Evolutionary conservation across 2,888 invertebrate genomes (phyloP).

Genomic region (Cylindroiulus punctatus): DNA sequence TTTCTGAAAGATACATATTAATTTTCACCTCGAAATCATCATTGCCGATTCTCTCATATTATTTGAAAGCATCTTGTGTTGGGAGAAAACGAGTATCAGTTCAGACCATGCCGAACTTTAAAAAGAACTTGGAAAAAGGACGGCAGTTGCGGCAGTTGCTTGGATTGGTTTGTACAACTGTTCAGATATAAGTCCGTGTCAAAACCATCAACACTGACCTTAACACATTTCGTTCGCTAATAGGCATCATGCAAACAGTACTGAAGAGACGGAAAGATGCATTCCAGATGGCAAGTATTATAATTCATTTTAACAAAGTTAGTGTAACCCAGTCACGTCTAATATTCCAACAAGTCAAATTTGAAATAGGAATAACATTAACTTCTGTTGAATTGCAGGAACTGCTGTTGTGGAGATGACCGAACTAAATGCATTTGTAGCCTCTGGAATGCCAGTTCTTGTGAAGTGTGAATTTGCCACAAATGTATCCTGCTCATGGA

Average conservation of each 20-base stretch:
- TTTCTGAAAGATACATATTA: no score
- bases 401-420: neutral
- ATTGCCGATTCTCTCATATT: no score
- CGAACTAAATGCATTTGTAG: neutral
- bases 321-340: no score
- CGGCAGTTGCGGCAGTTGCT: neutral
- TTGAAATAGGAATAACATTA: neutral
- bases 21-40: no score
- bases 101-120: neutral
- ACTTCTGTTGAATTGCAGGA: neutral
- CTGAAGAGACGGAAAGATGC: neutral
- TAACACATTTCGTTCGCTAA: neutral
- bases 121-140: slow-evolving; percentile 16
- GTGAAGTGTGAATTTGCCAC: neutral
- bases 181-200: neutral
- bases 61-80: no score
- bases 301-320: no score
- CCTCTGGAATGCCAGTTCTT: neutral
- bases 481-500: neutral
- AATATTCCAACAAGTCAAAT: neutral
- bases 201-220: neutral
- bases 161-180: neutral
- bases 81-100: neutral
- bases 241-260: neutral
- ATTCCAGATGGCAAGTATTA: neutral